Evolutionary conservation across 2,113 vertebrate species (phyloP).

Genomic region (Eonycteris spelaea): DNA sequence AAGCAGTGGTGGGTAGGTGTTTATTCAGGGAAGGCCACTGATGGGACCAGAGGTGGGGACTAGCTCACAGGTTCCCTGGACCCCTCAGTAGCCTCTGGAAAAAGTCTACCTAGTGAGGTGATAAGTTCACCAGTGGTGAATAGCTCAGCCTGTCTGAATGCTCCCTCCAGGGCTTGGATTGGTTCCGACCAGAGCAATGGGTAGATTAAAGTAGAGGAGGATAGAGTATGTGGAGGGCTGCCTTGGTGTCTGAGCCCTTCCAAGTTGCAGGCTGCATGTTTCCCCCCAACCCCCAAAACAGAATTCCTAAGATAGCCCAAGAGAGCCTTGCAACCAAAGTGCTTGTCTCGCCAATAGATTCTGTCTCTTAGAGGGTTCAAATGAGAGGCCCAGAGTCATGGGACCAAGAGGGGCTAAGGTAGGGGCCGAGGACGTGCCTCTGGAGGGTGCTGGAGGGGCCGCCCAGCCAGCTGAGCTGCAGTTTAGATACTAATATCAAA

Average conservation of each 20-base stretch:
- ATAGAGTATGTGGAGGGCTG: fast-evolving
- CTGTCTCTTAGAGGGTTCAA: not conserved
- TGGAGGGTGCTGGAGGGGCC: not conserved
- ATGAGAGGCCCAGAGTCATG: not conserved
- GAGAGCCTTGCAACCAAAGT: not conserved
- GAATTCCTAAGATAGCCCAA: not conserved
- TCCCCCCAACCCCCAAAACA: not conserved
- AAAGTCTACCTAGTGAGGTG: not conserved
- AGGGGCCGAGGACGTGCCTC: not conserved
- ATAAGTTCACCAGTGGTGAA: not conserved
- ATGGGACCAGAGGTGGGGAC: not conserved
- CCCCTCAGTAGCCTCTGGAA: not conserved
- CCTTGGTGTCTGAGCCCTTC: not conserved
- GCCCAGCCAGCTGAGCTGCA: not conserved
- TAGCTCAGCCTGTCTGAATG: not conserved
- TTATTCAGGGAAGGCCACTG: not conserved
- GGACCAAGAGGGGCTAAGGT: not conserved
- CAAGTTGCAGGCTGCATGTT: not conserved
- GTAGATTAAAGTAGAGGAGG: not conserved
- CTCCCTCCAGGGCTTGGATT: not conserved
- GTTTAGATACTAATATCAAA: not conserved
- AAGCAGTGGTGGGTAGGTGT: not conserved
- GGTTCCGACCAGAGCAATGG: not conserved
- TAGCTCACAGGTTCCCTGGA: not conserved
- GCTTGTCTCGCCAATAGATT: not conserved